These are phyloP conservation scores for Rugalucina vietnamica DNA, from an alignment of 2,888 invertebrate genomes.

Conservation along the genomic window DNA sequence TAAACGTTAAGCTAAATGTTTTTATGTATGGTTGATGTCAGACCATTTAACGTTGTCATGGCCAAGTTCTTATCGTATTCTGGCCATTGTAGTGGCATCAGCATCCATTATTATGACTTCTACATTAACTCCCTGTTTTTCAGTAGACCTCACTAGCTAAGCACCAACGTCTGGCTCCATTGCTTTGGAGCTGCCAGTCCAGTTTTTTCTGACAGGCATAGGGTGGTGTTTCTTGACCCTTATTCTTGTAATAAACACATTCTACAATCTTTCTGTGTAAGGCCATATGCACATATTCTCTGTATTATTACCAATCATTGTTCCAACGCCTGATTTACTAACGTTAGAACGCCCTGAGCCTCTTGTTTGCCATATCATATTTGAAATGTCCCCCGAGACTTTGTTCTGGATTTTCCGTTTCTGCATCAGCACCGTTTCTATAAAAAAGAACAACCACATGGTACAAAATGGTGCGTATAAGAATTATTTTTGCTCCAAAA, in stretches of 20 bases:
- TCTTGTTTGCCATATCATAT: conserved; percentile 52
- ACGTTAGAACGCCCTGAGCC: conserved; percentile 39
- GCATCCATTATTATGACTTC: conserved; percentile 50
- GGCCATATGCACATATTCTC: conserved; percentile 44
- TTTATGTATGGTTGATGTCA: conserved; percentile 48
- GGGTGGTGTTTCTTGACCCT: conserved; percentile 19
- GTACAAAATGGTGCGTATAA: too few relatives aligned
- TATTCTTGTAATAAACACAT: conserved; percentile 10
- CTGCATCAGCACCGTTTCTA: too few relatives aligned
- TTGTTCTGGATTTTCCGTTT: too few relatives aligned
- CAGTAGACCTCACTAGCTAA: conserved; percentile 29
- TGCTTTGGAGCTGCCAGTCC: conserved; percentile 44
- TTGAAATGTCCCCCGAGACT: too few relatives aligned
- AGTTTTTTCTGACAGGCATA: conserved; percentile 41
- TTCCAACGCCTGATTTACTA: conserved; percentile 49
- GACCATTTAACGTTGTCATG: conserved; percentile 48
- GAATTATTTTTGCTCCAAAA: too few relatives aligned
- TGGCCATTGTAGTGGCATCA: conserved; percentile 52
- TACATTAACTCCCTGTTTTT: conserved; percentile 42
- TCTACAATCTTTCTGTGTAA: conserved; percentile 29
- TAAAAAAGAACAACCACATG: too few relatives aligned
- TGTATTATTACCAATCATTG: conserved; percentile 36
- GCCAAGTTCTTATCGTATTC: conserved; percentile 19
- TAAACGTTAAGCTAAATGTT: conserved; percentile 46
- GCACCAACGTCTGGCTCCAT: conserved; percentile 57